These are phyloP conservation scores for Lepidocolaptes lacrymiger DNA, from an alignment of 2,797 vertebrate species.

Conservation along the genomic window DNA sequence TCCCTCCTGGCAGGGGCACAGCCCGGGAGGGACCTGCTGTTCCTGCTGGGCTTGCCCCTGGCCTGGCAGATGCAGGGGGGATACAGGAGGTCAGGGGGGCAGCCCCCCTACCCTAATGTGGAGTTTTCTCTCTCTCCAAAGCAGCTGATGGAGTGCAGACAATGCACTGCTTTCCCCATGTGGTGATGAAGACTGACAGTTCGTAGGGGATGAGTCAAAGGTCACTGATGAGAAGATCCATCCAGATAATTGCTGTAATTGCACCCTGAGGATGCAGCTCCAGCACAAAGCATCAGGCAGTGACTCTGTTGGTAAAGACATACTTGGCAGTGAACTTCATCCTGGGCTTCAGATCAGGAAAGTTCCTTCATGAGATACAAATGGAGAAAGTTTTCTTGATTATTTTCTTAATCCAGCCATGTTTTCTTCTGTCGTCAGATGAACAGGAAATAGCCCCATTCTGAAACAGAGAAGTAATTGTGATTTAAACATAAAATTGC, in stretches of 20 bases:
- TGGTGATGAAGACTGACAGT: slow-evolving; percentile 45
- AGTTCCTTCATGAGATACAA: neutral
- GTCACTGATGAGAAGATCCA: slow-evolving; percentile 65
- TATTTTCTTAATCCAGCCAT: neutral
- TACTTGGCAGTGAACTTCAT: slow-evolving; percentile 11
- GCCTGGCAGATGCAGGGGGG: neutral
- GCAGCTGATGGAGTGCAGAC: slow-evolving; percentile 1
- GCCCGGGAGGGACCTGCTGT: neutral
- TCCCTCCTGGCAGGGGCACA: neutral
- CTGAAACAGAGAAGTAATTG: neutral
- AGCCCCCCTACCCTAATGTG: neutral
- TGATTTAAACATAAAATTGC: neutral
- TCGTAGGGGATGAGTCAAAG: slow-evolving; percentile 36
- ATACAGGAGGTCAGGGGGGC: too few species aligned
- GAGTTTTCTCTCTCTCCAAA: neutral
- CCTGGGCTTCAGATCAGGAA: neutral
- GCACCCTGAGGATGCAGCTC: slow-evolving; percentile 44
- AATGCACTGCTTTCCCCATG: neutral
- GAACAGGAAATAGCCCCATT: neutral
- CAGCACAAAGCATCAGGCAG: neutral
- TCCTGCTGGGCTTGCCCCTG: neutral
- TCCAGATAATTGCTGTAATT: slow-evolving; percentile 67
- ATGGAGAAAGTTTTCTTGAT: neutral
- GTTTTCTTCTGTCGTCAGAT: neutral
- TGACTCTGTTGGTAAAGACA: neutral